phyloP scores from a whole-genome alignment of 2,113 vertebrate species.

The Dolichotis patagonum region DNA sequence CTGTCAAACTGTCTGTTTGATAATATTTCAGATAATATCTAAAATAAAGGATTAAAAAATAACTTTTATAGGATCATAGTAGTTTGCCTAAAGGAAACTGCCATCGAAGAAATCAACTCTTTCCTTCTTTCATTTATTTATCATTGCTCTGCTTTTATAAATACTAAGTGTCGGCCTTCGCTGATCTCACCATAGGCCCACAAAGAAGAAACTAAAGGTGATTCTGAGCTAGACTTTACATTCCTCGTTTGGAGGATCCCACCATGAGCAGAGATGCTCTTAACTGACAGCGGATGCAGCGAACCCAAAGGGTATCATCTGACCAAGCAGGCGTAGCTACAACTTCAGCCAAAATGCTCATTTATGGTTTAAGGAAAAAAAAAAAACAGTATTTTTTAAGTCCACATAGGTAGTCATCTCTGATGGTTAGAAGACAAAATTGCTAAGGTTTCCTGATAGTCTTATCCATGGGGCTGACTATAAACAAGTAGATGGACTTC shows the following conservation, averaged over 20 bases:
- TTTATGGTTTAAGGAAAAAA: not conserved
- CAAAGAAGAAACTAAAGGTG: not conserved
- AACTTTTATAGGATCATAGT: not conserved
- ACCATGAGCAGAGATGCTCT: not conserved
- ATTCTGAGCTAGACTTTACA: not conserved
- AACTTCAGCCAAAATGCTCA: not conserved
- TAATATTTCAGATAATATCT: no score
- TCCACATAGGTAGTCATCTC: not conserved
- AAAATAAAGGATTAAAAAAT: not conserved
- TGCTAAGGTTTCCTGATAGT: not conserved
- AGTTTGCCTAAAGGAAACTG: slow-evolving; percentile 14
- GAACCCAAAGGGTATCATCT: not conserved
- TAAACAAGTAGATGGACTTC: not conserved
- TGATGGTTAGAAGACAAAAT: not conserved
- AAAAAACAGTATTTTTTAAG: not conserved
- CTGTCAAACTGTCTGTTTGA: slow-evolving; percentile 3
- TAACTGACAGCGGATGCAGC: not conserved
- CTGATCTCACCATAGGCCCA: not conserved
- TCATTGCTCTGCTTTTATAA: not conserved
- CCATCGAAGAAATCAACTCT: not conserved
- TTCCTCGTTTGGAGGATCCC: not conserved
- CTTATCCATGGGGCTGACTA: not conserved
- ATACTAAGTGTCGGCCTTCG: not conserved
- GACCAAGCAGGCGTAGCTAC: not conserved
- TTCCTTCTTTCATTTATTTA: not conserved